These are phyloP conservation scores for Drosophila hydei DNA, from an alignment of 1,140 invertebrate genomes.

Conservation along the genomic window DNA sequence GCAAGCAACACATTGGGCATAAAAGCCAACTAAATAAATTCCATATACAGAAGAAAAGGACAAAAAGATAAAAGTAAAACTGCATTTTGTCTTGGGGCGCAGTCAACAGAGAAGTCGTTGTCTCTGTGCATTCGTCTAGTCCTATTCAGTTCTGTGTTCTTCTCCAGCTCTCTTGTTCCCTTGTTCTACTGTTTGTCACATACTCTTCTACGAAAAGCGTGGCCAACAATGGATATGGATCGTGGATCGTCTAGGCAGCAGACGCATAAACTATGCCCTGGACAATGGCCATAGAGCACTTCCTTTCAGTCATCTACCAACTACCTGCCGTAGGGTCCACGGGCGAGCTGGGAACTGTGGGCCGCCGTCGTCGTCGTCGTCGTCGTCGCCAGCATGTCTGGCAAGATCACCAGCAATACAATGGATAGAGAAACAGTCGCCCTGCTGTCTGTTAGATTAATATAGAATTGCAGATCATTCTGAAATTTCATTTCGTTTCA, in stretches of 20 bases:
- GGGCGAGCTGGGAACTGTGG: conserved; percentile 36
- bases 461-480: conserved; percentile 81
- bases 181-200: conserved; percentile 62
- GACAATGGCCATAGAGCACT: conserved; percentile 66
- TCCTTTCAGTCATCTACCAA: conserved; percentile 55
- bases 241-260: conserved; percentile 44
- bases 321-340: conserved; percentile 48
- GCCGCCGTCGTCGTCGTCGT: conserved; percentile 18
- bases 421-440: conserved; percentile 46
- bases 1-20: conserved; percentile 65
- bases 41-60: conserved; percentile 37
- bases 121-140: conserved; percentile 44
- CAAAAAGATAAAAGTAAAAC: conserved; percentile 41
- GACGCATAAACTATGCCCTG: conserved; percentile 73
- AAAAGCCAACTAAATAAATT: conserved; percentile 71
- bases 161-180: conserved; percentile 33
- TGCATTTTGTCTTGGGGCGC: conserved; percentile 53
- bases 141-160: conserved; percentile 30
- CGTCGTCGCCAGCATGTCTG: conserved; percentile 71
- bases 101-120: conserved; percentile 69
- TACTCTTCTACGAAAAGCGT: conserved; percentile 77
- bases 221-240: conserved; percentile 67
- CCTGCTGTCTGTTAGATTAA: conserved; percentile 69
- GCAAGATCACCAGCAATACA: conserved; percentile 63
- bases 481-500: conserved; percentile 81